Evolutionary conservation across 2,888 invertebrate species (phyloP), one percentile per base, ranked within the genome.

Genomic region (Chymomyza fuscimana): DNA sequence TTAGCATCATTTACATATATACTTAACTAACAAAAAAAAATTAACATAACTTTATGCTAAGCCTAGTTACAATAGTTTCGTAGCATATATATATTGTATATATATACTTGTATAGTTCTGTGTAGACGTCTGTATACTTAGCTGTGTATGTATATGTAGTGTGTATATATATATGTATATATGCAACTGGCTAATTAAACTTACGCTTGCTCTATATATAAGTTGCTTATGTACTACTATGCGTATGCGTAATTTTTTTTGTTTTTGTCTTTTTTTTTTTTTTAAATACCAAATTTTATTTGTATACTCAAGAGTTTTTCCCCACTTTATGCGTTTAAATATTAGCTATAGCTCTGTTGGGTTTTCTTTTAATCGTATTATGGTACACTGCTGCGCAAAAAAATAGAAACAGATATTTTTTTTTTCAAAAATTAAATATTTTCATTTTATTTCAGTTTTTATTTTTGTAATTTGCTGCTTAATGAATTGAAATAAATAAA

Each of bases 1-100:
- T 79, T 70, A 69, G 46, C 74, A 77, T 77, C 72, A 77, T 69
- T 50, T 54, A 70, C 74, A 74, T 65, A 36, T 51, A 56, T 19
- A 19, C 36, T 58, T 58, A 75, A 67, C 73, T 79, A 78, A 76
- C 25, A 58, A 58, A 58, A 56, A 58, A 58, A 58, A 58, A 25
- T 15, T 22, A 58, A 58, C 16, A 58, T 22, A 36, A 36, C 36
- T 36, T 36, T 36, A 4, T 19, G 12, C 56, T 25, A 25, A 58
- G 76, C 71, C 73, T 79, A 67, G 61, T 78, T 68, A 65, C 63
- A 52, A 62, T 65, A 15, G 36, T 32, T 52, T 65, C 36, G 63
- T 52, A 50, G 36, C n/a, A 67, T 63, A 9, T 51, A 40, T 66
- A 22, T 54, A 46, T 56, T 25, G 62, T 59, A 40, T 64, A 62